Percentiles rank a stretch among this genome's conserved stretches.
Evolutionary conservation across 2,113 vertebrate genomes (phyloP).

Genomic region (Poeciliopsis retropinna): DNA sequence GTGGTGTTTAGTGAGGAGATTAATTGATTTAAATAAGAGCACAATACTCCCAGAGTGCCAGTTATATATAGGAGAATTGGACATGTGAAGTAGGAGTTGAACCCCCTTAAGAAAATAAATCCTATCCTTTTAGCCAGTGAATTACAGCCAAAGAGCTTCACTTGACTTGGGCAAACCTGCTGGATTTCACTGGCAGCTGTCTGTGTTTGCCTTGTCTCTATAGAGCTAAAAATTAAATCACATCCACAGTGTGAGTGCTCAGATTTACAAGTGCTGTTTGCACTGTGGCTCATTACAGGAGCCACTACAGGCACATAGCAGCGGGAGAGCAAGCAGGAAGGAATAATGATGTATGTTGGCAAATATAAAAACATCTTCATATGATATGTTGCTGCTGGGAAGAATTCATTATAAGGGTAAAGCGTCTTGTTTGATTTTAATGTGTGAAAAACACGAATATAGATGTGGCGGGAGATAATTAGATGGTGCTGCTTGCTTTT

Average conservation of each 20-base stretch:
- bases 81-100: constrained; percentile 35
- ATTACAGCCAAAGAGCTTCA: constrained; percentile 43
- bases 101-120: constrained; percentile 36
- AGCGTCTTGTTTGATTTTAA: neutral
- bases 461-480: constrained; percentile 23
- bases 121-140: constrained; percentile 15
- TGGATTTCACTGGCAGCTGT: constrained; percentile 38
- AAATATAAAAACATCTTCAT: constrained; percentile 28
- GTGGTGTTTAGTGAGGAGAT: too few species aligned
- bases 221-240: constrained; percentile 47
- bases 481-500: neutral
- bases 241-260: constrained; percentile 10
- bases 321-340: constrained; percentile 5
- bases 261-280: constrained; percentile 23
- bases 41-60: constrained; percentile 29
- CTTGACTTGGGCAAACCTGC: constrained; percentile 45
- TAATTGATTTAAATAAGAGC: neutral
- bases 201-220: constrained; percentile 38
- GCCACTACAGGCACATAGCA: constrained; percentile 6
- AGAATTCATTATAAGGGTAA: neutral
- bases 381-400: neutral
- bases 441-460: constrained; percentile 2
- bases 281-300: constrained; percentile 26
- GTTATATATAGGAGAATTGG: constrained; percentile 36
- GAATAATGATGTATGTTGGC: constrained; percentile 16